Base-by-base conservation (phyloP, 2,888 invertebrate genomes). In the Steromphala cineraria region DNA sequence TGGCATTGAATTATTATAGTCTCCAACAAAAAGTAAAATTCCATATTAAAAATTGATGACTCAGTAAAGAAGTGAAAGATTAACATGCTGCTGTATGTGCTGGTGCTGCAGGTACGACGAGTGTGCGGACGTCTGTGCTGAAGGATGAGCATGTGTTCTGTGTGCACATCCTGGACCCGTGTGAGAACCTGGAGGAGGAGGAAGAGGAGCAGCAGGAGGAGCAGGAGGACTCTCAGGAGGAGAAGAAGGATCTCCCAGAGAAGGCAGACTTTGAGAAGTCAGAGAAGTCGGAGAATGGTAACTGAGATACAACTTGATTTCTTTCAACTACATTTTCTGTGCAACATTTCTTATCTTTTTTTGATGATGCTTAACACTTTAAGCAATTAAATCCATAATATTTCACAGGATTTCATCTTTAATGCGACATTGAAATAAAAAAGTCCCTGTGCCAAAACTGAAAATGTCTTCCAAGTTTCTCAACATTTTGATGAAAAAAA, bases 121-220 rank as follows among this genome's bases (percentile, higher is more conserved):
- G 86, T 80, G 89, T 93, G 13, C 90, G 88, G 78, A 89, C 91
- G 1, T 85, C 90, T 21, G 89, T 93, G 10, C 76, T 92, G 78
- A 93, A 93, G 82, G 93, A 93, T 84, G 92, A 91, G n/a, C 93
- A 93, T 83, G 86, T 89, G 15, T 92, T 93, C 82, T 86, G 88
- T 36, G 89, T 93, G 0, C 93, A 93, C 83, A 85, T 93, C n/a
- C 80, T 92, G 10, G 90, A 93, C 75, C 93, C 93, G 8, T 86
- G 84, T 56, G 91, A 91, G 55, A 62, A 80, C 0, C 67, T 80
- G 17, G 87, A 87, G 8, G 86, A 85, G 13, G 84, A 81, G 13
- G 83, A 82, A 15, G 81, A 78, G 19, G 86, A 86, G 13, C 79
- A 74, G 19, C n/a, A n/a, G n/a, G 83, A 82, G 17, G 81, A 78